Evolutionary conservation across 1,140 invertebrate genomes (phyloP).

Genomic region (Zaprionus ghesquierei): DNA sequence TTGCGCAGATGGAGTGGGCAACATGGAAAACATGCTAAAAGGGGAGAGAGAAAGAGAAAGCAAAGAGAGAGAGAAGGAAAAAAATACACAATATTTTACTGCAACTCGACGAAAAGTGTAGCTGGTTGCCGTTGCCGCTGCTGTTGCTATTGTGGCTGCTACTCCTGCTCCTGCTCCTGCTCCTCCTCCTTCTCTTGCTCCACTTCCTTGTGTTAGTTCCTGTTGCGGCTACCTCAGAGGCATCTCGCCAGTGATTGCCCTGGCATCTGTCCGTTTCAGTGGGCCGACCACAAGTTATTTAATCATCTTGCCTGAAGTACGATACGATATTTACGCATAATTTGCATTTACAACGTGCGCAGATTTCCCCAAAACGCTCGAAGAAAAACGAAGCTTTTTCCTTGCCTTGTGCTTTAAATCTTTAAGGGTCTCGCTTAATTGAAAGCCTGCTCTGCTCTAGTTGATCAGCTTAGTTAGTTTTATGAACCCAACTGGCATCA

Average conservation of each 20-base stretch:
- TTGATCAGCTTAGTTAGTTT: neutral
- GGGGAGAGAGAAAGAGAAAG: neutral
- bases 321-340: conserved; percentile 27
- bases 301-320: conserved; percentile 14
- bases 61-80: conserved; percentile 12
- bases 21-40: neutral
- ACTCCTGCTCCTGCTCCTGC: conserved; percentile 16
- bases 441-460: neutral
- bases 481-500: neutral
- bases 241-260: conserved; percentile 22
- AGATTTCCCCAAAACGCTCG: neutral
- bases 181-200: neutral
- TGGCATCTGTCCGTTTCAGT: neutral
- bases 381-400: neutral
- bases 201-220: too few species aligned
- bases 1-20: conserved; percentile 45
- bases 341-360: conserved; percentile 10
- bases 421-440: neutral
- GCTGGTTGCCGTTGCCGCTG: conserved; percentile 1
- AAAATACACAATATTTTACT: conserved; percentile 29
- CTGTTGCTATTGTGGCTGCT: conserved; percentile 26
- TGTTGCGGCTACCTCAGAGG: conserved; percentile 8
- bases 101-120: conserved; percentile 28
- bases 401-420: neutral
- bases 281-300: neutral